Percentiles rank a stretch among this genome's conserved stretches.
Evolutionary conservation across 2,888 invertebrate species (phyloP).

Genomic region (Pterostichus niger): DNA sequence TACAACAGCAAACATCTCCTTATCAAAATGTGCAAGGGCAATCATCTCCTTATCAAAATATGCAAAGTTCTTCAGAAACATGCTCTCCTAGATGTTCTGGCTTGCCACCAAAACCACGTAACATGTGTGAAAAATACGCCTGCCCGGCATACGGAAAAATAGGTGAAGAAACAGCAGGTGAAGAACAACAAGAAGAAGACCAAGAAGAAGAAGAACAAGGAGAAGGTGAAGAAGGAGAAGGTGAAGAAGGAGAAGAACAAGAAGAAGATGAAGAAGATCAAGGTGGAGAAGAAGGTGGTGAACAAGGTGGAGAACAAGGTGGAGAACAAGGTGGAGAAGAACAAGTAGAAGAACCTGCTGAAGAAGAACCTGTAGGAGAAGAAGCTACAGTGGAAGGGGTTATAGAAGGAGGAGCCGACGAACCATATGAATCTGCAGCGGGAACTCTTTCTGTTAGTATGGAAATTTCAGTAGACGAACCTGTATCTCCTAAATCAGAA

Average conservation of each 20-base stretch:
- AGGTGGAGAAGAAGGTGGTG: not conserved
- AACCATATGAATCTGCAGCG: slow-evolving; percentile 60
- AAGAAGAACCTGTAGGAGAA: slow-evolving; percentile 21
- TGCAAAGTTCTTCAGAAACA: not conserved
- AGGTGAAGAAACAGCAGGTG: not conserved
- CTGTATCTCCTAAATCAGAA: not conserved
- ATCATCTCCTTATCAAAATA: not conserved
- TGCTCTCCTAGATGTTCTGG: not conserved
- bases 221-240: slow-evolving; percentile 2
- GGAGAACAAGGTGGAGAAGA: not conserved
- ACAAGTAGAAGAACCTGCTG: not conserved
- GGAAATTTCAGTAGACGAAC: not conserved
- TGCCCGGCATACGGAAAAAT: not conserved
- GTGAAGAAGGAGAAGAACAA: not conserved
- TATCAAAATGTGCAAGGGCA: not conserved
- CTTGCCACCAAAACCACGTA: not conserved
- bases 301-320: not conserved
- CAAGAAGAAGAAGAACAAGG: not conserved
- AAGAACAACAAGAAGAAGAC: too few relatives aligned
- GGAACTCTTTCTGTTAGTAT: slow-evolving; percentile 6
- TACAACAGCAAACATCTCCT: not conserved
- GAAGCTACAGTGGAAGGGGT: slow-evolving; percentile 45
- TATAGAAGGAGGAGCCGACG: slow-evolving; percentile 47
- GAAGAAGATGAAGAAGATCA: slow-evolving; percentile 4
- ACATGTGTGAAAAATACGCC: not conserved